These are phyloP conservation scores for Platalea minor DNA, from an alignment of 2,797 vertebrate species.

Conservation along the genomic window DNA sequence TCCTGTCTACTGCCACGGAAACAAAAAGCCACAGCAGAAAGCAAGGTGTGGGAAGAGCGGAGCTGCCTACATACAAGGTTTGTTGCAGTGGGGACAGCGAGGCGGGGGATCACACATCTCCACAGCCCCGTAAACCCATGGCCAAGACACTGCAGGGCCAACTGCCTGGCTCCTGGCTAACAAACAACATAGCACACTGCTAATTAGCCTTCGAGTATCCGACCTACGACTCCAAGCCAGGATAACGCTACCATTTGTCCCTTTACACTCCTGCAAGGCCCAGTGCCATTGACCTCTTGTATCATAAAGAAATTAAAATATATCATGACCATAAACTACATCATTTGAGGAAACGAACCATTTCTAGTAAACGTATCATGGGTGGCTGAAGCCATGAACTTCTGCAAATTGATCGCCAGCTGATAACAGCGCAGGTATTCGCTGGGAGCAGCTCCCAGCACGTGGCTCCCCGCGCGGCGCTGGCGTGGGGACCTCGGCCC, in stretches of 20 bases:
- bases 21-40: not conserved
- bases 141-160: not conserved
- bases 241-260: not conserved
- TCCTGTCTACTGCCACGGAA: not conserved
- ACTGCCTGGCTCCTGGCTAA: not conserved
- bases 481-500: not conserved
- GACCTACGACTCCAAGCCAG: not conserved
- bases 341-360: conserved; percentile 73
- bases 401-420: conserved; percentile 82
- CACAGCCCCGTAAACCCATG: not conserved
- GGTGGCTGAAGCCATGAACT: conserved; percentile 51
- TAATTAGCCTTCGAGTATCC: not conserved
- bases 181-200: not conserved
- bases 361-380: not conserved
- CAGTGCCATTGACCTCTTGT: conserved; percentile 13
- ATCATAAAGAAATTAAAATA: conserved; percentile 88
- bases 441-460: conserved; percentile 57
- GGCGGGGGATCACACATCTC: not conserved
- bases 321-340: conserved; percentile 87
- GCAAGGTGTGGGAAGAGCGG: not conserved
- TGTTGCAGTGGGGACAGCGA: not conserved
- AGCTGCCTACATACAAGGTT: not conserved
- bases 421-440: conserved; percentile 84
- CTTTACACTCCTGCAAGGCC: not conserved
- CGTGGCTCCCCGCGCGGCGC: not conserved